These are phyloP conservation scores for Poecilia latipinna DNA, from an alignment of 2,113 vertebrate genomes.

Conservation along the genomic window DNA sequence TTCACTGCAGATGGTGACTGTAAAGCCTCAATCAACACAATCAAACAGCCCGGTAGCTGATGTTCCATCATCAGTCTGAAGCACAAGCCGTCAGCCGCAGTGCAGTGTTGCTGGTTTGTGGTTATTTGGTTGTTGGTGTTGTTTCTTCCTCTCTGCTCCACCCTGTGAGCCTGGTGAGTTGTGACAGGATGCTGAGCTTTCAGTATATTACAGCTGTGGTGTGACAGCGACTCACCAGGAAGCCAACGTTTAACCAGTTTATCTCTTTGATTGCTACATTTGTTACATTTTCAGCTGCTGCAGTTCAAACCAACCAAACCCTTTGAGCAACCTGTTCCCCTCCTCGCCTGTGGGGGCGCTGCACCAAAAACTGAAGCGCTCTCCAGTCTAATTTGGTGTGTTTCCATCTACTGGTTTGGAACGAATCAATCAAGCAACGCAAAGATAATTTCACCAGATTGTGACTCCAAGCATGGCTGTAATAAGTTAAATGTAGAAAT, in stretches of 20 bases:
- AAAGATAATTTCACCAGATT: too few relatives aligned
- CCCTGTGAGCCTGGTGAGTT: background rate
- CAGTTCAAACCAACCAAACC: too few relatives aligned
- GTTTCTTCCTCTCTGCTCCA: background rate
- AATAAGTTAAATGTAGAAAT: too few relatives aligned
- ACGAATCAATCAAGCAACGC: too few relatives aligned
- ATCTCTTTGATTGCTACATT: background rate
- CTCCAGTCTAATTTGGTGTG: too few relatives aligned
- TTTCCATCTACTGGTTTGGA: too few relatives aligned
- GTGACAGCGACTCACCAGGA: constrained; percentile 6
- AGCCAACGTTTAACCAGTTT: background rate
- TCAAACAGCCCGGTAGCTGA: background rate
- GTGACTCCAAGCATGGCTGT: too few relatives aligned
- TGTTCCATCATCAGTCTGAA: background rate
- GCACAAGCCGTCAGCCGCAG: background rate
- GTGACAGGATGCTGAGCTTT: background rate
- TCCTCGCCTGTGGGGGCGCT: too few relatives aligned
- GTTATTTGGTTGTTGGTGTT: background rate
- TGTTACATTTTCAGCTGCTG: too few relatives aligned
- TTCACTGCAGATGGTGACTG: background rate
- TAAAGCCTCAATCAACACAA: background rate
- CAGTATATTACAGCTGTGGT: background rate
- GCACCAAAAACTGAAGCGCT: too few relatives aligned
- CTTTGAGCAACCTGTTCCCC: too few relatives aligned
- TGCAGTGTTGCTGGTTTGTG: background rate